A percentile compares a stretch with the other conserved stretches of the same genome.
Conservation (phyloP, 1,140 invertebrate genomes). For the Drosophila mayri region DNA sequence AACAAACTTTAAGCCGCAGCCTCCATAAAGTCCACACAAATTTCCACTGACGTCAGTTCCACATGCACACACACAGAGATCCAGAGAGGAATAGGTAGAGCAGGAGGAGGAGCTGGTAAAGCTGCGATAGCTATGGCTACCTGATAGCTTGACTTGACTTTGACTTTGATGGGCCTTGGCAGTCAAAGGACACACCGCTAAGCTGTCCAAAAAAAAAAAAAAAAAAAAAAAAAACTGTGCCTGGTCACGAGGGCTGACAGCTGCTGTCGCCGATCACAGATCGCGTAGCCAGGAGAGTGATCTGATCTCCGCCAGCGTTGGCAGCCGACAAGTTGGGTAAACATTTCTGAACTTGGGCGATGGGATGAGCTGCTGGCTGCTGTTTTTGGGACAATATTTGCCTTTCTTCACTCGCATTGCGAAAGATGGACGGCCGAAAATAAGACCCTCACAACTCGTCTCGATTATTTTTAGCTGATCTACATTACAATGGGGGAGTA, state of each 20-base stretch:
- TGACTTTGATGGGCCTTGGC: conserved; percentile 34
- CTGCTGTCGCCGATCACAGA: conserved; percentile 11
- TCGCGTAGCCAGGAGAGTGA: conserved; percentile 10
- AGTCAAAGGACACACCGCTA: conserved; percentile 55
- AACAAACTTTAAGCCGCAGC: conserved; percentile 54
- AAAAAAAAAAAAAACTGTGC: neutral
- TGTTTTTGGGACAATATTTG: conserved; percentile 32
- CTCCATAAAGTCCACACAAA: conserved; percentile 49
- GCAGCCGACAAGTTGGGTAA: conserved; percentile 57
- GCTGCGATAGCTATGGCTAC: neutral
- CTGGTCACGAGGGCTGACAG: conserved; percentile 63
- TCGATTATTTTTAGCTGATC: conserved; percentile 24
- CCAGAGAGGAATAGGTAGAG: conserved; percentile 1
- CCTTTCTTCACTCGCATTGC: conserved; percentile 15
- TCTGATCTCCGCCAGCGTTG: conserved; percentile 50
- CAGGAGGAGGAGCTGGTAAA: neutral
- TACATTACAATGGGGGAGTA: conserved; percentile 7
- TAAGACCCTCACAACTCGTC: neutral
- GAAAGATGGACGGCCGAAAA: conserved; percentile 23
- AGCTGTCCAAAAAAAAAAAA: conserved; percentile 12
- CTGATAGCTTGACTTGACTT: conserved; percentile 15
- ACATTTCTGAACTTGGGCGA: conserved; percentile 57
- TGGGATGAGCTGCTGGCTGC: neutral
- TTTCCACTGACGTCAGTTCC: conserved; percentile 50
- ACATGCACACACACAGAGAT: conserved; percentile 15